A percentile compares a stretch with the other conserved stretches of the same genome.
phyloP scores from a whole-genome alignment of 2,888 invertebrate genomes.

The Pharmacophagus antenor region DNA sequence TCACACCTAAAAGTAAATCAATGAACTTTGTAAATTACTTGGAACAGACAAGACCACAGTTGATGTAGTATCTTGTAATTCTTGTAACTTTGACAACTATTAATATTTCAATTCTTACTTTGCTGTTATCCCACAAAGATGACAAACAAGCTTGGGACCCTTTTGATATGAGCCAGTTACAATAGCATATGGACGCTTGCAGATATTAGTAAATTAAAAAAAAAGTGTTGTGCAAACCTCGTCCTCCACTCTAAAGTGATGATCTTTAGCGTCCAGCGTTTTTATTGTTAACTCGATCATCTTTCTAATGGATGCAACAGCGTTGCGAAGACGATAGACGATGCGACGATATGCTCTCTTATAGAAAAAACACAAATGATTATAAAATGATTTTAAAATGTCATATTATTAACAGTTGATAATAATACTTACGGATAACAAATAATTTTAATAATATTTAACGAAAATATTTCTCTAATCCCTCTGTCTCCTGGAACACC shows the following conservation, averaged over 20 bases:
- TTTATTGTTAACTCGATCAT: constrained; percentile 94
- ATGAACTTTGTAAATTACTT: too few relatives aligned
- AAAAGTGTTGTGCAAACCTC: constrained; percentile 84
- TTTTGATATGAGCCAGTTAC: too few relatives aligned
- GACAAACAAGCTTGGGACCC: too few relatives aligned
- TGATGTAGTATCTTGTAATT: too few relatives aligned
- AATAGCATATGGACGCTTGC: not conserved
- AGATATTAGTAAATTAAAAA: not conserved
- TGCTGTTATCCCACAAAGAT: too few relatives aligned
- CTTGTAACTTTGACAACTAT: too few relatives aligned
- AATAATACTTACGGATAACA: not conserved
- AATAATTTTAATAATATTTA: not conserved
- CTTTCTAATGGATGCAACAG: constrained; percentile 40
- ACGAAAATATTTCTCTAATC: not conserved
- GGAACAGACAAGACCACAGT: too few relatives aligned
- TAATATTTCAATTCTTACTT: too few relatives aligned
- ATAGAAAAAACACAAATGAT: not conserved
- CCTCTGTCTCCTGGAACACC: not conserved
- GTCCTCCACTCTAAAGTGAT: constrained; percentile 89
- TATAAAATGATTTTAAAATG: not conserved
- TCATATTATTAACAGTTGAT: not conserved
- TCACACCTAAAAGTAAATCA: too few relatives aligned
- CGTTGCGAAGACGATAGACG: not conserved
- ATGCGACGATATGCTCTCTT: not conserved
- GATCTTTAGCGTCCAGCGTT: constrained; percentile 93